Evolutionary conservation across 2,113 vertebrate genomes (phyloP).

Genomic region (Plestiodon gilberti): DNA sequence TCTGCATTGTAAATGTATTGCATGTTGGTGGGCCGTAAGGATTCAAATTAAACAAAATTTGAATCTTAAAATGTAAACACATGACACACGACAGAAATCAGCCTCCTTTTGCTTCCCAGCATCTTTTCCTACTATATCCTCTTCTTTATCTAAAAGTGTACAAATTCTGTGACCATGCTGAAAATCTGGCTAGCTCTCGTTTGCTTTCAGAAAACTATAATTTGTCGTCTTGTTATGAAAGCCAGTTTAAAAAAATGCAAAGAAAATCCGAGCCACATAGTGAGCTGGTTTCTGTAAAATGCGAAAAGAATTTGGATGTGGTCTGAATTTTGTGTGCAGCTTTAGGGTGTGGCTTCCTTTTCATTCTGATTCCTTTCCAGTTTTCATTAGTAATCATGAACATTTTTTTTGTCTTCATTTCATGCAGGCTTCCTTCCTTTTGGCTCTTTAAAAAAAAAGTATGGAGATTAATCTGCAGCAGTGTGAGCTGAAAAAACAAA

Average conservation of each 20-base stretch:
- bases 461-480: not conserved
- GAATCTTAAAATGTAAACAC: not conserved
- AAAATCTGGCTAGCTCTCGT: not conserved
- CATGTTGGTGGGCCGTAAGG: too few relatives aligned
- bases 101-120: not conserved
- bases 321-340: conserved; percentile 4
- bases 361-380: conserved; percentile 15
- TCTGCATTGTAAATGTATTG: not conserved
- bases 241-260: not conserved
- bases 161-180: not conserved
- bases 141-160: not conserved
- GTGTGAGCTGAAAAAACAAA: not conserved
- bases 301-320: not conserved
- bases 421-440: conserved; percentile 16
- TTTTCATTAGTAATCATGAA: conserved; percentile 9
- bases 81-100: not conserved
- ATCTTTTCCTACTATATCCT: not conserved
- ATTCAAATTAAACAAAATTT: not conserved
- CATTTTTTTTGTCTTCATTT: not conserved
- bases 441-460: not conserved
- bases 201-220: not conserved
- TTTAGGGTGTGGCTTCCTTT: conserved; percentile 32
- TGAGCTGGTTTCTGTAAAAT: not conserved
- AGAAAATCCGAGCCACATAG: not conserved
- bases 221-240: not conserved